phyloP scores from a whole-genome alignment of 2,113 vertebrate genomes.

The Sceloporus undulatus region DNA sequence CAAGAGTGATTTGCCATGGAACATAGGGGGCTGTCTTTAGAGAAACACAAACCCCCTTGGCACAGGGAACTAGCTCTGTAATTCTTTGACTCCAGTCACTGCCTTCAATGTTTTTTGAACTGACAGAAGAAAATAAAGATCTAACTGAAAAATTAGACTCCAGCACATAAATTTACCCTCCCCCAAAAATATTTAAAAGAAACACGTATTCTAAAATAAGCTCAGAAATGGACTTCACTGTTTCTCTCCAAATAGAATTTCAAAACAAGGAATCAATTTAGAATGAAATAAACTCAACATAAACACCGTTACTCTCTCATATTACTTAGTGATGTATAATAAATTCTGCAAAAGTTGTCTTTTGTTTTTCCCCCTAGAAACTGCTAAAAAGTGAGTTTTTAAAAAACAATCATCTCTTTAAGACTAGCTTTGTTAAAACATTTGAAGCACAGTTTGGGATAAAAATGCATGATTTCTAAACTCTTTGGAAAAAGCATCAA shows the following conservation, averaged over 20 bases:
- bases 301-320: neutral
- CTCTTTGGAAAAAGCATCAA: conserved; percentile 44
- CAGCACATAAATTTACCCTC: neutral
- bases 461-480: conserved; percentile 30
- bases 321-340: neutral
- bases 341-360: too few relatives aligned
- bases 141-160: neutral
- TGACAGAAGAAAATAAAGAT: conserved; percentile 31
- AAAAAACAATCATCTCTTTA: neutral
- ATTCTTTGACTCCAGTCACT: neutral
- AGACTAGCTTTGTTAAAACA: conserved; percentile 12
- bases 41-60: neutral
- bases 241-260: conserved; percentile 1
- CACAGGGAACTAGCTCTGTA: neutral
- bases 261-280: neutral
- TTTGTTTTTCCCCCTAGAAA: neutral
- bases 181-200: neutral
- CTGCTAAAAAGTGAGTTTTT: conserved; percentile 22
- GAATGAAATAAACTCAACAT: neutral
- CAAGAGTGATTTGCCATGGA: neutral
- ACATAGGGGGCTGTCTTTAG: neutral
- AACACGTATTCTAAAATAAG: too few relatives aligned
- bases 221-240: neutral
- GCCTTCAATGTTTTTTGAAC: neutral
- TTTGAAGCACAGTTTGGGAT: neutral